Percentiles rank a stretch among this genome's conserved stretches.
Evolutionary conservation across 2,888 invertebrate genomes (phyloP).

Genomic region (Drosophila aldrichi): DNA sequence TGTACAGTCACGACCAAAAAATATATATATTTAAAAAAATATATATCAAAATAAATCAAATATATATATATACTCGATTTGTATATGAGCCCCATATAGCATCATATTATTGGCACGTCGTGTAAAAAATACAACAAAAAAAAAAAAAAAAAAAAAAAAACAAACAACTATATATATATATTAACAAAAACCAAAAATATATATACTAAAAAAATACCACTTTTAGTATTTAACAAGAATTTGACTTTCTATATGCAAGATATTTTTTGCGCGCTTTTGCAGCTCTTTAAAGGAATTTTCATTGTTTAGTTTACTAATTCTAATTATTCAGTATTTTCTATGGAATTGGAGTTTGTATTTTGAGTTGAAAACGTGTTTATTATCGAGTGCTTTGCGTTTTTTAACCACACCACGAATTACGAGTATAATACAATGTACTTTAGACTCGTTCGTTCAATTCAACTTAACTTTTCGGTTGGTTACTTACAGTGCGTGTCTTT

Average conservation of each 20-base stretch:
- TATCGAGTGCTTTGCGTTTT: slow-evolving; percentile 46
- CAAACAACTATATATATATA: slow-evolving; percentile 1
- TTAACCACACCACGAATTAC: slow-evolving; percentile 51
- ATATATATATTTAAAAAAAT: slow-evolving; percentile 14
- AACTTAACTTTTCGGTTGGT: slow-evolving; percentile 17
- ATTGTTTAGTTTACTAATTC: slow-evolving; percentile 12
- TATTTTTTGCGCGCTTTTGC: slow-evolving; percentile 68
- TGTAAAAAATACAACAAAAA: slow-evolving; percentile 35
- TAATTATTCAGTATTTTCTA: slow-evolving; percentile 23
- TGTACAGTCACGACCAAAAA: slow-evolving; percentile 52
- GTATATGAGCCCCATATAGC: slow-evolving; percentile 53
- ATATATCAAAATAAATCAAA: slow-evolving; percentile 20
- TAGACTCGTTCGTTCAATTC: slow-evolving; percentile 13
- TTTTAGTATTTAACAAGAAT: slow-evolving; percentile 32
- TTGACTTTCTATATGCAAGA: slow-evolving; percentile 72
- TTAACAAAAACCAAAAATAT: not conserved
- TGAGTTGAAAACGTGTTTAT: slow-evolving; percentile 34
- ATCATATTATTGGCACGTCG: slow-evolving; percentile 69
- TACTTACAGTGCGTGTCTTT: slow-evolving; percentile 34
- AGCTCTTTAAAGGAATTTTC: slow-evolving; percentile 28
- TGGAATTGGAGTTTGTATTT: slow-evolving; percentile 43
- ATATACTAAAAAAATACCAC: slow-evolving; percentile 30
- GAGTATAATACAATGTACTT: slow-evolving; percentile 32
- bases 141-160: not conserved
- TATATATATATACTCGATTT: slow-evolving; percentile 25